Base-by-base conservation (phyloP, 1,140 invertebrate species). In the Rhagoletis zephyria region DNA sequence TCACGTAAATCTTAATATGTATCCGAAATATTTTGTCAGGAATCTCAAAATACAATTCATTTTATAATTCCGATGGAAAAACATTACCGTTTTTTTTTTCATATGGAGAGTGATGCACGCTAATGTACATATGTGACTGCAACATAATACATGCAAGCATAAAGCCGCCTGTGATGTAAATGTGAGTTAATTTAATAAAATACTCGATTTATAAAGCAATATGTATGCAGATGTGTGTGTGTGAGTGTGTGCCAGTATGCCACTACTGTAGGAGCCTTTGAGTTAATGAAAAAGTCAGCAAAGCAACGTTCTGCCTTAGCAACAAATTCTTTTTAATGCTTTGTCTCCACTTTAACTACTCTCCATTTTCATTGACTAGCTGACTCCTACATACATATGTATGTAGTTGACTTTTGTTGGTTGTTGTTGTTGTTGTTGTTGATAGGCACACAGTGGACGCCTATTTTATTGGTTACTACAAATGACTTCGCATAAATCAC, bases 401-500 rank as follows among this genome's bases (percentile, higher is more conserved):
- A 40, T 12, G 64, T 12, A 30, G 19, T 6, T 40, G 6, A 19
- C 64, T 65, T 3, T 19, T 0, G 16, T 14, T 63, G 4, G 6
- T 14, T 19, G 0, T 42, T 7, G 4, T 5, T 19, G 0, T 42
- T 7, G 4, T 5, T 12, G 7, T 48, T 85, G 40, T 42, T 85
- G 77, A 7, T 85, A 14, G 48, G 42, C 51, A 85, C 60, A 12
- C 45, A 6, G 12, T 74, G 67, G 40, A 45, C 67, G 67, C 67
- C 67, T 74, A 12, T 74, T 74, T 74, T 74, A 74, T 48, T 74
- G 12, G 12, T 16, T 45, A 48, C 10, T 74, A 74, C 67, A 74
- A 74, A 74, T 74, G 67, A 74, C 67, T 74, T 12, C 14, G 67
- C 42, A 74, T 74, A 74, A 74, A 74, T 74, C 67, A 74, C 42